Evolutionary conservation across 1,140 invertebrate species (phyloP), one percentile per base, ranked within the genome.

Genomic region (Ptiloglossa arizonensis): DNA sequence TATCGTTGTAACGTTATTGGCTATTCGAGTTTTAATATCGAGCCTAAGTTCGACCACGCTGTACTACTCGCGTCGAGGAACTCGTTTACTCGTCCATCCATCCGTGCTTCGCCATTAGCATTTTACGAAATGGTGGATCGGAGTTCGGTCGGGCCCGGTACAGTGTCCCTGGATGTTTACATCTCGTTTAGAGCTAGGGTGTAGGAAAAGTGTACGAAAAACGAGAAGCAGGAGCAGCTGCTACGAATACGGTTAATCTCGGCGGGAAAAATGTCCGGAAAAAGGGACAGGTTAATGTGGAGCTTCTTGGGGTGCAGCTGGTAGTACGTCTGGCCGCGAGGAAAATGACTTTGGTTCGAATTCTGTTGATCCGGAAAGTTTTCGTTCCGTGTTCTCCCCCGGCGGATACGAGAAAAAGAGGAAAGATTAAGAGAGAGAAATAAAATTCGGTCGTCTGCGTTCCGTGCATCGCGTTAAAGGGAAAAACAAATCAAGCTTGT

Each of bases 231-330:
- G 66, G 8, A 38, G 13, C 46, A 52, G 62, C 62, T 29, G 72
- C 63, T 32, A 5, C 63, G 56, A 67, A 67, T 38, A 32, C 38
- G n/a, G 63, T 67, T 75, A 75, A 75, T 68, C 64, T 56, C 29
- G 9, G 32, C 24, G 29, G 13, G 32, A 75, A 57, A 59, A 56
- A 48, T 59, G 27, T 57, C 54, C 29, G 17, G 3, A 44, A 32
- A 24, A 69, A 56, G 5, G 24, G 73, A 69, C 54, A 69, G 35
- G 41, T 57, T 69, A 60, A 69, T 66, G 5, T 46, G 13, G 27
- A 54, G 22, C 41, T 11, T 27, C 22, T 29, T 27, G 24, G 56
- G n/a, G n/a, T 29, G 35, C 27, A 6, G 50, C 50, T 52, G 24
- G 11, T 32, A 9, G 24, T 29, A 29, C 24, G 46, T 32, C n/a